Evolutionary conservation across 2,888 invertebrate species (phyloP), one percentile per base, ranked within the genome.

Genomic region (Euproctis similis): DNA sequence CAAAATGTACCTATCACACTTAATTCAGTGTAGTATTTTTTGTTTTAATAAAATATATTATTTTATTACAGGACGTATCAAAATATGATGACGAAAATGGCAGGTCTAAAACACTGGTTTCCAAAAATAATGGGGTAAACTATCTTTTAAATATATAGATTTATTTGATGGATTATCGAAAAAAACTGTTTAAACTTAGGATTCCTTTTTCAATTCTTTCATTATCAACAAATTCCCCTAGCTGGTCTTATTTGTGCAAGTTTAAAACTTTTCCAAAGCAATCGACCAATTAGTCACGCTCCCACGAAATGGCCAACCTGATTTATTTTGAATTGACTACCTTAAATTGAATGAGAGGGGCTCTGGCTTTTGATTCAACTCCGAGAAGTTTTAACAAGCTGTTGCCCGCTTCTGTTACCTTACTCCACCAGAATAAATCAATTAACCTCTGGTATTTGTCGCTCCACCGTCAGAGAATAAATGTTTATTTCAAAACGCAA

Each of bases 101-200:
- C 6, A 30, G 13, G 4, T 6, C 10, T 1, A 12, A 19, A 7
- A 16, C 9, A 2, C 4, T 12, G 3, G 34, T 8, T 2, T 34
- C 25, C 10, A 35, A 7, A 11, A 26, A 18, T 8, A 30, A 22
- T 23, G 13, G 25, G 42, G 45, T 45, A 46, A 39, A n/a, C n/a
- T n/a, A n/a, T n/a, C n/a, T n/a, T n/a, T n/a, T n/a, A n/a, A n/a
- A n/a, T n/a, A n/a, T n/a, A n/a, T n/a, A n/a, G n/a, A n/a, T n/a
- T n/a, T n/a, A n/a, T n/a, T n/a, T n/a, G n/a, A n/a, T n/a, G n/a
- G n/a, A n/a, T n/a, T n/a, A n/a, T n/a, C n/a, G n/a, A n/a, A n/a
- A n/a, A n/a, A n/a, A n/a, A n/a, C n/a, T n/a, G n/a, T n/a, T n/a
- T n/a, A n/a, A n/a, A n/a, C n/a, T n/a, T n/a, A n/a, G n/a, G n/a